phyloP scores from a whole-genome alignment of 2,888 invertebrate genomes.

The Arenicola marina region DNA sequence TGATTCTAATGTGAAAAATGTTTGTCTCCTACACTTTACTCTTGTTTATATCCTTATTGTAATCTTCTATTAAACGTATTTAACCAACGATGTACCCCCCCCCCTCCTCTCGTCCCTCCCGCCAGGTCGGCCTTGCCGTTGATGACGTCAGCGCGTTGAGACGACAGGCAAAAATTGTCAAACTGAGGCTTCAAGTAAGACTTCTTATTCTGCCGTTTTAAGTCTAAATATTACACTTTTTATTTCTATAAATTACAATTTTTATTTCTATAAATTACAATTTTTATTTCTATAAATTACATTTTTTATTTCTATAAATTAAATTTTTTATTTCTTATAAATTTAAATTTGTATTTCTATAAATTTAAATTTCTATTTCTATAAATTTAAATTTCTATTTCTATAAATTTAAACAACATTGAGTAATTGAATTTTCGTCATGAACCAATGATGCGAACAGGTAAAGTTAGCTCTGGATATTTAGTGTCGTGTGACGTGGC shows the following conservation, averaged over 20 bases:
- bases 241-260: neutral
- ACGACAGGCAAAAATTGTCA: neutral
- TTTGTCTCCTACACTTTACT: no score
- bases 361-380: neutral
- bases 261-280: neutral
- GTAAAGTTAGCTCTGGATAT: no score
- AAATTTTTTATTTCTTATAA: neutral
- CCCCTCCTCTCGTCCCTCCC: no score
- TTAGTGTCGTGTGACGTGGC: no score
- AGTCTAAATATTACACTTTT: neutral
- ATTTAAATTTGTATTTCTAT: neutral
- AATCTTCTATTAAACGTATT: no score
- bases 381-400: neutral
- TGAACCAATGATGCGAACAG: no score
- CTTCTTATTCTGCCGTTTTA: no score
- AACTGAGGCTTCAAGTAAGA: neutral
- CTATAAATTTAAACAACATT: neutral
- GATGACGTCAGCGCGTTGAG: neutral
- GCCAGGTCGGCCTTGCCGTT: slow-evolving; percentile 2
- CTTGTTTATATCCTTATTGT: no score
- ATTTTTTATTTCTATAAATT: neutral
- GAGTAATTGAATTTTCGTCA: no score
- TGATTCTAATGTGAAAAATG: no score
- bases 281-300: neutral
- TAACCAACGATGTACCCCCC: no score